Evolutionary conservation across 2,888 invertebrate genomes (phyloP), one percentile per base, ranked within the genome.

Genomic region (Kuschelorhynchus macadamiae): DNA sequence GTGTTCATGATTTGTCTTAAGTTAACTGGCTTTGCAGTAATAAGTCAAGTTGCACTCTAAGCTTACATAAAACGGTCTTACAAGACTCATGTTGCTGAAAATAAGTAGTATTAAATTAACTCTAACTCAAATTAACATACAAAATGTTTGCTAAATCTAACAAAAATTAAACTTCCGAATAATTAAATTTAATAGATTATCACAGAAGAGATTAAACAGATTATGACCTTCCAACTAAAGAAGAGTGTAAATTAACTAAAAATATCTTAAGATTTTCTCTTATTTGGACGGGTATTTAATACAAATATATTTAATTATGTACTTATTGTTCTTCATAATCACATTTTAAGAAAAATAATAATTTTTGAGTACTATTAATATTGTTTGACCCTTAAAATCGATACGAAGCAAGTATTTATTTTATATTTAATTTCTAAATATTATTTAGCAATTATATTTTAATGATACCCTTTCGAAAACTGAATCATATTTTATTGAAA

Each of bases 181-280:
- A 66, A 73, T 74, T 74, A 76, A 74, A 72, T 72, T 74, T 75
- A 68, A 59, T 63, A 74, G 71, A 74, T 75, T 79, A 78, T 78
- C 79, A 79, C 78, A 79, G 78, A 77, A 77, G 74, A 76, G 72
- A 75, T 74, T 57, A 70, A 71, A 75, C 65, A 77, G 74, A 76
- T 65, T 61, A 67, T 50, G 36, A 65, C 61, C 71, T 50, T 75
- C 75, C 76, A 76, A 75, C 74, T 49, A 65, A 65, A 69, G 64
- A 68, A 67, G 47, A 67, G 61, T 67, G 36, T 67, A 42, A 52
- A 60, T 59, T 17, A 39, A 36, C 21, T 52, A 44, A 41, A 11
- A 52, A 32, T 50, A 60, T 53, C 30, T 57, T 61, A 57, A 50
- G 39, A 44, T 66, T 47, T 57, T 64, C 59, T 70, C 71, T 72